Percentiles rank a stretch among this genome's conserved stretches.
Evolutionary conservation across 2,888 invertebrate genomes (phyloP).

Genomic region (Dryobota labecula): DNA sequence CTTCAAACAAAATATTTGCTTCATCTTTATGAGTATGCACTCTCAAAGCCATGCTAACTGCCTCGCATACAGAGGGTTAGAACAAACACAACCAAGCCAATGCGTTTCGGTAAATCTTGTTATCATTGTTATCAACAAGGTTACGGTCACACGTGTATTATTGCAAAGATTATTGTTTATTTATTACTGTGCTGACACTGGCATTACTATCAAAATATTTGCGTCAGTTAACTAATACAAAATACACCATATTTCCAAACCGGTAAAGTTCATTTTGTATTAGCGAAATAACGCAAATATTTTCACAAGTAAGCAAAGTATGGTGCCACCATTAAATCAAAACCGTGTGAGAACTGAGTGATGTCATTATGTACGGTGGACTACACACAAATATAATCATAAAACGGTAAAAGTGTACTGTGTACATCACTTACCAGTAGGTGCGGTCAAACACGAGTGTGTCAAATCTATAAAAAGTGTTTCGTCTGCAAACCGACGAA

Average conservation of each 20-base stretch:
- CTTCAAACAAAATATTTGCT: slow-evolving; percentile 17
- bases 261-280: slow-evolving; percentile 19
- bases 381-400: slow-evolving; percentile 27
- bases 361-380: slow-evolving; percentile 22
- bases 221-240: slow-evolving; percentile 2
- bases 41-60: slow-evolving; percentile 50
- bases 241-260: background rate
- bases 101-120: slow-evolving; percentile 27
- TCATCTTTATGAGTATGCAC: slow-evolving; percentile 40
- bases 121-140: slow-evolving; percentile 53
- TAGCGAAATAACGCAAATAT: background rate
- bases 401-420: slow-evolving; percentile 28
- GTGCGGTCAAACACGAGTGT: slow-evolving; percentile 43
- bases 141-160: slow-evolving; percentile 34
- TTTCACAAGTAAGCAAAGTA: background rate
- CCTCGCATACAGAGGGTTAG: slow-evolving; percentile 8
- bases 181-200: slow-evolving; percentile 5
- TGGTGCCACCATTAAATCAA: slow-evolving; percentile 2
- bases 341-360: slow-evolving; percentile 13
- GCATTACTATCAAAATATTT: background rate
- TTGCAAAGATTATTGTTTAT: slow-evolving; percentile 11
- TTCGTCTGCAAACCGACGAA: slow-evolving; percentile 48
- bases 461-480: slow-evolving; percentile 52
- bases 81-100: slow-evolving; percentile 45
- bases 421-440: slow-evolving; percentile 42